Evolutionary conservation across 2,888 invertebrate species (phyloP), one percentile per base, ranked within the genome.

Genomic region (Cosmia pyralina): DNA sequence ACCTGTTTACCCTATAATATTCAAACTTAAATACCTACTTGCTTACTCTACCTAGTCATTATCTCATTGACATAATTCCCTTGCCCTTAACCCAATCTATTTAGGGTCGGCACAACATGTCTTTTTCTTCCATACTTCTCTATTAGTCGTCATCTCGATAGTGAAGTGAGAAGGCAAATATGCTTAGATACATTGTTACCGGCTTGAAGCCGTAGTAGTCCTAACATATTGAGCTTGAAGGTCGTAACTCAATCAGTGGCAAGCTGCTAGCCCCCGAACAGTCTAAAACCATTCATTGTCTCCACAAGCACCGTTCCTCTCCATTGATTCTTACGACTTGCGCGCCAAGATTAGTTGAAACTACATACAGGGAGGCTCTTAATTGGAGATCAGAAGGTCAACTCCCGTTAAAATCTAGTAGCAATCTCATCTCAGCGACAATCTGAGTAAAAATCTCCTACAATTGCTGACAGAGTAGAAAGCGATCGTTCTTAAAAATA

Each of bases 261-360:
- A 71, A 71, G 81, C 81, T 81, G 64, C 53, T 76, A 46, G 59
- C 52, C 53, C 50, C 64, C n/a, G 13, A 62, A 50, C 44, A 38
- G 53, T 65, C 65, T 63, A 55, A 52, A 77, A 52, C 60, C 44
- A 79, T 81, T 68, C 22, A 80, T 77, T 81, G 68, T 77, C 62
- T 69, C 68, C 57, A 65, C 77, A 69, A 72, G 59, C 68, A 62
- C 62, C 57, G 77, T 72, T 81, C 72, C 79, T 66, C 77, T 22
- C 58, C 68, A 81, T 80, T 77, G 72, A 72, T 66, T 81, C 65
- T 80, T 72, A 80, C 77, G 77, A 81, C 68, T 81, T 55, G 81
- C 58, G 63, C 38, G 38, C n/a, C 5, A 52, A 72, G 57, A 71
- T 81, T 79, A 77, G 68, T 72, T 57, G 34, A 64, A 57, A 57